Evolutionary conservation across 2,113 vertebrate species (phyloP), one percentile per base, ranked within the genome.

Genomic region (Caretta caretta): DNA sequence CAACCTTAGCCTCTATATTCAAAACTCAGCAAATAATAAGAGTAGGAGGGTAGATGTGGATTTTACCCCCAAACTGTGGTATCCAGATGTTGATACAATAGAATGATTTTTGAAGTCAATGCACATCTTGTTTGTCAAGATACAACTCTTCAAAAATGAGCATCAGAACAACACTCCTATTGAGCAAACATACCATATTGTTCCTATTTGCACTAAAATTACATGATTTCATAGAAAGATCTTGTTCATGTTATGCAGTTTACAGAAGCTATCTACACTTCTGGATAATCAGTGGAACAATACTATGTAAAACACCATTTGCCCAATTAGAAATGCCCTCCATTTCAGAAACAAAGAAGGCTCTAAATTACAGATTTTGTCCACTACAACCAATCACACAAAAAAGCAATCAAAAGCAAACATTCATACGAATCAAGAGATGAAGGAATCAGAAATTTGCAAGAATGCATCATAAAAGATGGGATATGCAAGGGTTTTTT

Each of bases 101-200:
- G 59, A 57, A 38, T 27, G 51, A 82, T 87, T 94, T 94, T 94
- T 79, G 80, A 78, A 92, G 76, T 87, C 89, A 50, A 72, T 38
- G 81, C n/a, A 84, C 91, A 88, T 90, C 80, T 96, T 93, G 89
- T 94, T 96, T 90, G 90, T 89, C 94, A 94, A 94, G 92, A 88
- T 24, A 88, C 31, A 89, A 59, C 86, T 46, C 89, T 90, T 80
- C 50, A 90, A 84, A 90, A 94, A 96, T 29, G 90, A 96, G 89
- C 51, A 53, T 31, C 80, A 87, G 84, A 96, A 38, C 16, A 48
- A 79, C 20, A 69, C 84, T 92, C 91, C 94, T 93, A 93, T 84
- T 59, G 69, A 92, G 89, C 49, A 93, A 49, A 96, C 54, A 76
- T 51, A 35, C 27, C 81, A 75, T 27, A 87, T 59, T 86, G 51